phyloP scores from a whole-genome alignment of 2,888 invertebrate genomes.

The Drosophila limbata region DNA sequence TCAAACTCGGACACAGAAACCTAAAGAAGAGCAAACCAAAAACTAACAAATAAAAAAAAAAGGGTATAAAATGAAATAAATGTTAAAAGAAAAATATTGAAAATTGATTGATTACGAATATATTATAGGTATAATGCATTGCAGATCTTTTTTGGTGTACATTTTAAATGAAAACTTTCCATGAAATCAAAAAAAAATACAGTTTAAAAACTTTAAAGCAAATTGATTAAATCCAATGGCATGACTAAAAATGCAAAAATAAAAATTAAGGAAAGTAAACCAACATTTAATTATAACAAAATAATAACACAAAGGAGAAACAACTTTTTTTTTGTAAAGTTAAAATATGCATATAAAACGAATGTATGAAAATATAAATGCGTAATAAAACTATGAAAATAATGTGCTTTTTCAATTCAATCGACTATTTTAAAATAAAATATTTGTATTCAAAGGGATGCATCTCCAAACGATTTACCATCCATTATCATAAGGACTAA shows the following conservation, averaged over 20 bases:
- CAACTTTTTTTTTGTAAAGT: conserved; percentile 73
- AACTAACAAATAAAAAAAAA: background rate
- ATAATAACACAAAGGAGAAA: conserved; percentile 34
- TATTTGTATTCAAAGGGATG: background rate
- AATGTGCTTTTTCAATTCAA: conserved; percentile 14
- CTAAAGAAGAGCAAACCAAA: conserved; percentile 1
- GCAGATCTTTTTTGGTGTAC: conserved; percentile 73
- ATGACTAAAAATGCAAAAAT: conserved; percentile 55
- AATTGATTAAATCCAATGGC: conserved; percentile 63
- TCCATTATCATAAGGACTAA: conserved; percentile 14
- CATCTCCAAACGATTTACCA: conserved; percentile 7
- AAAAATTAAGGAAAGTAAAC: conserved; percentile 29
- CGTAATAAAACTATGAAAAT: conserved; percentile 57
- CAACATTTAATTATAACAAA: conserved; percentile 56
- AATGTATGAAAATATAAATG: conserved; percentile 60
- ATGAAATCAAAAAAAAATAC: conserved; percentile 28
- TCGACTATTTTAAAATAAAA: background rate
- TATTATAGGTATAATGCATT: conserved; percentile 70
- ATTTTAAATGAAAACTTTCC: conserved; percentile 64
- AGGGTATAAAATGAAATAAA: conserved; percentile 12
- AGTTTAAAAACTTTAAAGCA: conserved; percentile 55
- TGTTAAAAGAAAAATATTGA: conserved; percentile 24
- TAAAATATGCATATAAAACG: conserved; percentile 70
- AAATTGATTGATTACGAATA: conserved; percentile 47
- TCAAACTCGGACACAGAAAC: conserved; percentile 18